Base-by-base conservation (phyloP, 2,888 invertebrate genomes). In the Hirtodrosophila alboralis region DNA sequence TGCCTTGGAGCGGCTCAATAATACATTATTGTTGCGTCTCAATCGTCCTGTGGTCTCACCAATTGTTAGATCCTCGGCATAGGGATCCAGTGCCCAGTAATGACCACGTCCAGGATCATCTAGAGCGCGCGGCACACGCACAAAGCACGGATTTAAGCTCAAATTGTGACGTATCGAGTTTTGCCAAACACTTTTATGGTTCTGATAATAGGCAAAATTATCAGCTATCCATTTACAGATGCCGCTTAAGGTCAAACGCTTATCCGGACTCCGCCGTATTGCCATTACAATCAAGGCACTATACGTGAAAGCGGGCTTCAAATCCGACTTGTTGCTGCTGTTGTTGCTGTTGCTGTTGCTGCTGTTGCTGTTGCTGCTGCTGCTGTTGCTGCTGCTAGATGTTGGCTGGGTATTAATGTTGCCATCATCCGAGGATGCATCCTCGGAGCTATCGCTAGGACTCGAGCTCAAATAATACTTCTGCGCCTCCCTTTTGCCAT, bases 251-350 rank as follows among this genome's bases (percentile, higher is more conserved):
- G 98, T 98, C 16, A 98, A 92, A 13, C 97, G 92, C 88, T 97
- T 97, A 81, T 98, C 97, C 0, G 96, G 95, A 87, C 96, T 97
- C 88, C 96, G 95, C 28, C 97, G 92, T 45, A 99, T 98, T 1
- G 99, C 99, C 98, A 98, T 98, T 95, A 98, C 98, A 85, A 99
- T 99, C 37, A 99, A 92, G 0, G 98, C 98, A 91, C 98, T 99
- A 92, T 99, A 99, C 86, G 97, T 98, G 92, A 96, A 98, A 0
- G 97, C 96, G 0, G 98, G 98, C 87, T 98, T 98, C 73, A 52
- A 64, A 16, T 74, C 66, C 0, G 60, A 54, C 0, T 56, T 33
- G 38, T 12, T 31, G 44, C 9, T 52, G 38, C 14, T 31, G 44
- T 8, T 52, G 52, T 7, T 12, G 12, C 10, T 36, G 12, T 1